Conservation (phyloP, 2,888 invertebrate genomes). For the Clivina fossor region DNA sequence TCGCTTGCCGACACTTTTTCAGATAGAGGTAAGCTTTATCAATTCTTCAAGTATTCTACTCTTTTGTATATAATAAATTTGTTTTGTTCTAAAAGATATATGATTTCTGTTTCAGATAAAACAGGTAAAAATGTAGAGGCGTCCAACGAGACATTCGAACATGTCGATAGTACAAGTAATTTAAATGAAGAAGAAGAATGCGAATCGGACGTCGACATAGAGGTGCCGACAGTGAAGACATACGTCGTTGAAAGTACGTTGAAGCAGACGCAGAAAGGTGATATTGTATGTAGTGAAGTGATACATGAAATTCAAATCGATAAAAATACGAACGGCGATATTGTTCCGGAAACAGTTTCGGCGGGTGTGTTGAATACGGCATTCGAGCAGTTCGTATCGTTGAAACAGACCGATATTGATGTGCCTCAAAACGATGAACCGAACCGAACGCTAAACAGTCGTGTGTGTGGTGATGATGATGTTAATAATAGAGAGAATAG, state of each 20-base stretch:
- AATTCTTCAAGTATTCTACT: no score
- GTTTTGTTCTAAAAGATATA: no score
- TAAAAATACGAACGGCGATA: neutral
- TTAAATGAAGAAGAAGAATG: conserved; percentile 24
- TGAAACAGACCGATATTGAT: conserved; percentile 14
- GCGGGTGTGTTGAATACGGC: conserved; percentile 19
- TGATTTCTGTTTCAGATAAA: neutral
- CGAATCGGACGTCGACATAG: neutral
- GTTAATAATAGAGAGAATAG: neutral
- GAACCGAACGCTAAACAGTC: neutral
- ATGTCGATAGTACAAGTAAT: conserved; percentile 22
- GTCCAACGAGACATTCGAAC: conserved; percentile 10
- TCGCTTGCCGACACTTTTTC: conserved; percentile 2
- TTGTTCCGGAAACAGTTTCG: conserved; percentile 10
- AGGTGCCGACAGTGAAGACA: conserved; percentile 10
- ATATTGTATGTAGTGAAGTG: conserved; percentile 19
- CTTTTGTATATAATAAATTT: no score
- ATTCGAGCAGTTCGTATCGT: conserved; percentile 21
- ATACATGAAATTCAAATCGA: conserved; percentile 8
- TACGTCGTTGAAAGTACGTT: conserved; percentile 19
- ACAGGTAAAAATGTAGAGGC: neutral
- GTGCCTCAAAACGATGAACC: neutral
- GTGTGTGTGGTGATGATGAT: neutral
- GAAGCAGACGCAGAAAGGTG: neutral
- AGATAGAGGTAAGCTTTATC: no score